phyloP scores from a whole-genome alignment of 2,797 vertebrate species.

The Nyctalus aviator region DNA sequence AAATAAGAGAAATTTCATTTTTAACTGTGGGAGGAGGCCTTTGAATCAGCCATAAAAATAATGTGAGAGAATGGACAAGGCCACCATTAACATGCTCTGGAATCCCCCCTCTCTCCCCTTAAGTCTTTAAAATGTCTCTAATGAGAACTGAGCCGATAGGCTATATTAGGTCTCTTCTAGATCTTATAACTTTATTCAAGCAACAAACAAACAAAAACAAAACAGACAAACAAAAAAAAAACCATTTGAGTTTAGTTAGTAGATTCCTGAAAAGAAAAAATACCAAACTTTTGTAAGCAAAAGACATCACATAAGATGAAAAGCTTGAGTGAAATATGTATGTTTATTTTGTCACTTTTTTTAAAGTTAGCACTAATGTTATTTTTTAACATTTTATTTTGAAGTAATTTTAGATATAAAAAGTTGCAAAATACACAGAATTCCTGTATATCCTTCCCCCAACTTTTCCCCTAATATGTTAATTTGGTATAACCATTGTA shows the following conservation, averaged over 20 bases:
- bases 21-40: background rate
- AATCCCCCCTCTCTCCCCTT: background rate
- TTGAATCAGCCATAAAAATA: slow-evolving; percentile 46
- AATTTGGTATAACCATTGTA: background rate
- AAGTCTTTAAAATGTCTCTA: slow-evolving; percentile 27
- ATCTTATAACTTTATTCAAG: background rate
- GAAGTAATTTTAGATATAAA: slow-evolving; percentile 29
- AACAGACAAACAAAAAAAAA: too few relatives aligned
- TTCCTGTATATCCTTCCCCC: background rate
- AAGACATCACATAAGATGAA: background rate
- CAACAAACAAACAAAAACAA: background rate
- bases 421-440: background rate
- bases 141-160: background rate
- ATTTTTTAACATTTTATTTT: slow-evolving; percentile 30
- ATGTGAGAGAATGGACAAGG: background rate
- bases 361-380: background rate
- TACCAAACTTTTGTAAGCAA: slow-evolving; percentile 26
- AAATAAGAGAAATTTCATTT: slow-evolving; percentile 40
- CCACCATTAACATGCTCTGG: background rate
- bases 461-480: background rate
- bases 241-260: background rate
- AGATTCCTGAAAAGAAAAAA: slow-evolving; percentile 41
- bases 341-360: background rate
- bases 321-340: background rate
- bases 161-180: background rate